phyloP scores from a whole-genome alignment of 2,113 vertebrate species.

The Pomatostomus ruficeps region DNA sequence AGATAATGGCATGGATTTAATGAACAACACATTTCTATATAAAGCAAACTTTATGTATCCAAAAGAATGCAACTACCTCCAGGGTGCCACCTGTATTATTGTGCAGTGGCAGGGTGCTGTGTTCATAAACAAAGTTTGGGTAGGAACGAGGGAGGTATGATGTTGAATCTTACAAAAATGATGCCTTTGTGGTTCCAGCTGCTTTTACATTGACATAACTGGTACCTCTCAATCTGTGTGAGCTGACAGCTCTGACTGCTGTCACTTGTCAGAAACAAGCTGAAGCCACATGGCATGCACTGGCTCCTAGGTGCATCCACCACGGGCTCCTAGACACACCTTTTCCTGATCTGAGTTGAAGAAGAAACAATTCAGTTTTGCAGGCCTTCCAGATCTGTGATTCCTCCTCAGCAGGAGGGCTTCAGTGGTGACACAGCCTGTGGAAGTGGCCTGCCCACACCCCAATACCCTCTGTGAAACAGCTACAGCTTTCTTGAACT shows the following conservation, averaged over 20 bases:
- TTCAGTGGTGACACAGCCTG: background rate
- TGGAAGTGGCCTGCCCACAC: background rate
- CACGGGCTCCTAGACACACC: background rate
- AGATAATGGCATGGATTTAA: background rate
- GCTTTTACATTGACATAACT: background rate
- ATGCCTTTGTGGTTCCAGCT: background rate
- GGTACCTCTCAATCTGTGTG: background rate
- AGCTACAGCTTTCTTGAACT: background rate
- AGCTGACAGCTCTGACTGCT: background rate
- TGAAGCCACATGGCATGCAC: background rate
- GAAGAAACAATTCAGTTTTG: background rate
- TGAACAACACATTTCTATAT: background rate
- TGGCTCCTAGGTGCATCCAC: background rate
- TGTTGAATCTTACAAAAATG: background rate
- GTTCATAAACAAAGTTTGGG: background rate
- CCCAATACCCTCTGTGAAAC: background rate
- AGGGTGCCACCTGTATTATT: background rate
- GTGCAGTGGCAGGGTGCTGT: background rate
- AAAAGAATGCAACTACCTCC: background rate
- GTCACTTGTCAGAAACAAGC: background rate
- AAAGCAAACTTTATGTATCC: background rate
- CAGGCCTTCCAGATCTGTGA: background rate
- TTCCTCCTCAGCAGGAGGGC: background rate
- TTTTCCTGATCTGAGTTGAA: background rate
- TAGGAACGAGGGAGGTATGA: fast-evolving